Evolutionary conservation across 1,140 invertebrate genomes (phyloP).

Genomic region (Drosophila navojoa): DNA sequence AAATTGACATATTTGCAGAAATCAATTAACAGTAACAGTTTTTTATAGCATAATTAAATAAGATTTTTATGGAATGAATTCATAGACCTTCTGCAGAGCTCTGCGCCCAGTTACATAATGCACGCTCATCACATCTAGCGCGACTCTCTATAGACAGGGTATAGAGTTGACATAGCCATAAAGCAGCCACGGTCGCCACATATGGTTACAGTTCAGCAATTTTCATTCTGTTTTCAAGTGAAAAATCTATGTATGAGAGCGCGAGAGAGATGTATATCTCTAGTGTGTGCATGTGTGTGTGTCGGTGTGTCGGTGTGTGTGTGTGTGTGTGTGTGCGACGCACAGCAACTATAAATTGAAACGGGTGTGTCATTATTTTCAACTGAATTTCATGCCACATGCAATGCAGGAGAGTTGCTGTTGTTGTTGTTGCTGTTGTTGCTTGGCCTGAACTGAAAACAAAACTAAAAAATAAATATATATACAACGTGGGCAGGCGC

Average conservation of each 20-base stretch:
- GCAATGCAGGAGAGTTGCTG: constrained; percentile 48
- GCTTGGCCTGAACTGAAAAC: background rate
- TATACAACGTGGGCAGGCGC: constrained; percentile 62
- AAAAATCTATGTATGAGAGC: constrained; percentile 58
- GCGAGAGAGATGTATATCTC: constrained; percentile 66
- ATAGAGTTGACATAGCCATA: constrained; percentile 56
- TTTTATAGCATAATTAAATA: constrained; percentile 64
- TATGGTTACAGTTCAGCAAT: constrained; percentile 78
- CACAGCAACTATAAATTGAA: constrained; percentile 54
- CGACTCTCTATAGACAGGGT: constrained; percentile 3
- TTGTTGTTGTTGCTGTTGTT: constrained; percentile 1
- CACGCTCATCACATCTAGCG: constrained; percentile 11
- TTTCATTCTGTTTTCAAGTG: constrained; percentile 73
- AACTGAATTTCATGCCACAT: constrained; percentile 77
- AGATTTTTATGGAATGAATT: background rate
- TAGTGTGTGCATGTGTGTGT: background rate
- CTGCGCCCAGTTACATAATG: constrained; percentile 10
- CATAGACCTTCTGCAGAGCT: constrained; percentile 14
- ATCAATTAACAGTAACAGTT: constrained; percentile 45
- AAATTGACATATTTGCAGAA: constrained; percentile 54
- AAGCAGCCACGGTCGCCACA: constrained; percentile 57
- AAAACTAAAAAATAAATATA: background rate
- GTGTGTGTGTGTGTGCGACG: constrained; percentile 36
- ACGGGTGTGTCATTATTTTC: constrained; percentile 80
- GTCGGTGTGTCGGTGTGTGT: no score